Evolutionary conservation across 2,888 invertebrate genomes (phyloP), one percentile per base, ranked within the genome.

Genomic region (Dugesia japonica): DNA sequence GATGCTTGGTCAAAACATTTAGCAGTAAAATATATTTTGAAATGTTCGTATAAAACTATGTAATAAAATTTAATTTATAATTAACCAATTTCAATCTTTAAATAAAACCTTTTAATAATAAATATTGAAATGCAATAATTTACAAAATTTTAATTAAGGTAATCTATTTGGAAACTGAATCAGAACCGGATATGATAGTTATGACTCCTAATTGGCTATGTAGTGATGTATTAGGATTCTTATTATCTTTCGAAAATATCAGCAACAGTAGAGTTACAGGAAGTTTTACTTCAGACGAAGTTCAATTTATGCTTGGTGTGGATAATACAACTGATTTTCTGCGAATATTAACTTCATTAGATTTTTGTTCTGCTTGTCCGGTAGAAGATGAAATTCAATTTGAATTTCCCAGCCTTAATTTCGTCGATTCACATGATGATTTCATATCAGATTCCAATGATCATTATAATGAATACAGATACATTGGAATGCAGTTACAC

Each of bases 381-480:
- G 87, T 88, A 33, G 89, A 89, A 77, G 89, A 88, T 0, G 89
- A 90, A 81, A 85, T 89, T 17, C 89, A 90, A 81, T 90, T 89
- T 82, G 90, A 90, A 84, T 89, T 90, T 81, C 90, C 90, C 0
- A 88, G 89, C 80, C 88, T 89, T 81, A 86, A 86, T 79, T 86
- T 89, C 79, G 87, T 88, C 1, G 89, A 89, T 83, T 88, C 88
- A 1, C 82, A 89, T 26, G 87, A 87, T 31, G 89, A 89, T n/a
- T 83, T 74, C 38, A 38, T 89, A 28, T 89, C 89, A 89, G 88
- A 89, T 81, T 85, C 87, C 38, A 82, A 83, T 77, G 79, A 81
- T 1, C 80, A 81, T 78, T 80, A 81, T 71, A 81, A 81, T 0
- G 80, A 81, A 76, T 85, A 86, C 13, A 86, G 88, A 72, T 89